phyloP scores from a whole-genome alignment of 2,888 invertebrate genomes.

The Blastobasis adustella region DNA sequence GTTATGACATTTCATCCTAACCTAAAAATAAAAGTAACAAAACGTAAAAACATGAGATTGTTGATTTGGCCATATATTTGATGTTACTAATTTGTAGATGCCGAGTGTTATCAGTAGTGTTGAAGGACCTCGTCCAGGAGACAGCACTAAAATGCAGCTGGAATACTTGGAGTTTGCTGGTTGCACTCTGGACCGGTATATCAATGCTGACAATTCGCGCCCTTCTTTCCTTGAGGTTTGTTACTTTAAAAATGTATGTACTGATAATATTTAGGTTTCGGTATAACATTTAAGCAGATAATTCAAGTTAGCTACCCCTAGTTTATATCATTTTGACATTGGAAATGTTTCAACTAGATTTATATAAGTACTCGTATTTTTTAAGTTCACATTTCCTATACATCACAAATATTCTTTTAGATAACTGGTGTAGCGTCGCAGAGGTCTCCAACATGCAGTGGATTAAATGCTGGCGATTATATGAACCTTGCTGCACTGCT shows the following conservation, averaged over 20 bases:
- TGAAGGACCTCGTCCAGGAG: constrained; percentile 39
- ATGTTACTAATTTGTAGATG: constrained; percentile 48
- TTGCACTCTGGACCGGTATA: constrained; percentile 85
- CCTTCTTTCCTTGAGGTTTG: constrained; percentile 80
- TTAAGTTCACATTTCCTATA: constrained; percentile 1
- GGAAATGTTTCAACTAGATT: too few species aligned
- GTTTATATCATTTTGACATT: too few species aligned
- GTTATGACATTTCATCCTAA: constrained; percentile 3
- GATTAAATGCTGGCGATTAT: constrained; percentile 93
- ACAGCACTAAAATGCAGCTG: constrained; percentile 65
- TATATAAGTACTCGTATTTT: not conserved
- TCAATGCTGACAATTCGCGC: constrained; percentile 80
- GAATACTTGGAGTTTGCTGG: constrained; percentile 86
- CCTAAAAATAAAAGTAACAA: constrained; percentile 5
- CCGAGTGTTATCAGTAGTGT: constrained; percentile 48
- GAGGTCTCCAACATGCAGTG: constrained; percentile 90
- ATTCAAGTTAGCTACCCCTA: too few species aligned
- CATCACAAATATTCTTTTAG: constrained; percentile 33
- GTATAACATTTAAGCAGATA: too few species aligned
- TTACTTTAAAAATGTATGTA: constrained; percentile 1
- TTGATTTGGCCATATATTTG: constrained; percentile 17
- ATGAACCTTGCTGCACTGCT: constrained; percentile 83
- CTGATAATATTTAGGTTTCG: too few species aligned
- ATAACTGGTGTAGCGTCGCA: constrained; percentile 78
- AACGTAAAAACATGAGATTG: constrained; percentile 1